Evolutionary conservation across 2,888 invertebrate species (phyloP).

Genomic region (Geotrupes spiniger): DNA sequence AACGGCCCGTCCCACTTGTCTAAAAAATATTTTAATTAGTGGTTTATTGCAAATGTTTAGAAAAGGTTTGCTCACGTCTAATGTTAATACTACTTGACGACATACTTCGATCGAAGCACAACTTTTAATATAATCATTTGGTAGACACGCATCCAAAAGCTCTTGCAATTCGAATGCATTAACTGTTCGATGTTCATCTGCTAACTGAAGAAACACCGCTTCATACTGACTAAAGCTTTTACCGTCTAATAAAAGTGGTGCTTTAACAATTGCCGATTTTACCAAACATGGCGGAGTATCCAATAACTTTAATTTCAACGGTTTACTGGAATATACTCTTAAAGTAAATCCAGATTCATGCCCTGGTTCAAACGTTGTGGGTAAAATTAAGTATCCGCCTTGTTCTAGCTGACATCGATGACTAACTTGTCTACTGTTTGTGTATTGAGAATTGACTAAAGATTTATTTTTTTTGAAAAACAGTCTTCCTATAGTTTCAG

Average conservation of each 20-base stretch:
- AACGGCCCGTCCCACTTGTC: constrained; percentile 75
- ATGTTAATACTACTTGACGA: constrained; percentile 81
- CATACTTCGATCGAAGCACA: constrained; percentile 91
- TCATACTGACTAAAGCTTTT: constrained; percentile 84
- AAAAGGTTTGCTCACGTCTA: constrained; percentile 74
- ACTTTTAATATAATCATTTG: constrained; percentile 92
- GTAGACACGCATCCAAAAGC: constrained; percentile 83
- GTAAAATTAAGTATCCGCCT: constrained; percentile 80
- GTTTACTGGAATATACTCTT: constrained; percentile 74
- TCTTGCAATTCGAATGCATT: constrained; percentile 91
- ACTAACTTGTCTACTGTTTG: constrained; percentile 83
- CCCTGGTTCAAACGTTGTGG: constrained; percentile 88
- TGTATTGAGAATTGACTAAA: constrained; percentile 84
- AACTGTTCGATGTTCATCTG: constrained; percentile 86
- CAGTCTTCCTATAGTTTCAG: constrained; percentile 73
- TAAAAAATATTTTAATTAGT: constrained; percentile 45
- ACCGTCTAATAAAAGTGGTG: constrained; percentile 65
- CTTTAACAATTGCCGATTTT: constrained; percentile 74
- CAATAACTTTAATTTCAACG: constrained; percentile 71
- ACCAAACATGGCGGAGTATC: constrained; percentile 66
- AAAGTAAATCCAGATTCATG: constrained; percentile 88
- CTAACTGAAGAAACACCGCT: constrained; percentile 83
- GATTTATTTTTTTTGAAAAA: constrained; percentile 87
- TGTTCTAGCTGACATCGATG: constrained; percentile 70
- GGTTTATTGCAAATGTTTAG: no score